Evolutionary conservation across 2,113 vertebrate species (phyloP).

Genomic region (Ursus arctos): DNA sequence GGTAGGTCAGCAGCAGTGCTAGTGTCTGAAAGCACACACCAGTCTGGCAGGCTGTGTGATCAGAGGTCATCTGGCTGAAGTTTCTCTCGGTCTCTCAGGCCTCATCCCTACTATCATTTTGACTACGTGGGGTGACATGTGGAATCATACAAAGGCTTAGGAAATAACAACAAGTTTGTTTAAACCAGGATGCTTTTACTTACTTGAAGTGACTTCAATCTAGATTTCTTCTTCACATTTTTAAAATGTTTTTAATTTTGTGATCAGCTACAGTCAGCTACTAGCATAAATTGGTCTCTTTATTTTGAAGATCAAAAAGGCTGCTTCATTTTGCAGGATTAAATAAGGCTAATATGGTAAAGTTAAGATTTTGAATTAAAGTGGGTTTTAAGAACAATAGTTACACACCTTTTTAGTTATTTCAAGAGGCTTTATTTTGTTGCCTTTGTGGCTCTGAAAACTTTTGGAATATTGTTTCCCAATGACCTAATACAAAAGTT

Average conservation of each 20-base stretch:
- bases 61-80: slow-evolving; percentile 71
- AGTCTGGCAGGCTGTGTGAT: slow-evolving; percentile 48
- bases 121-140: slow-evolving; percentile 77
- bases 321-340: slow-evolving; percentile 73
- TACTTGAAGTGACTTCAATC: slow-evolving; percentile 82
- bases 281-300: slow-evolving; percentile 71
- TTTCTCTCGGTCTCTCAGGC: slow-evolving; percentile 69
- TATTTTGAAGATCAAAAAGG: slow-evolving; percentile 57
- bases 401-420: slow-evolving; percentile 74
- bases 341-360: slow-evolving; percentile 52
- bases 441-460: slow-evolving; percentile 79
- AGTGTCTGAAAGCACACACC: slow-evolving; percentile 83
- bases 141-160: slow-evolving; percentile 86
- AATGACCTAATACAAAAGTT: slow-evolving; percentile 84
- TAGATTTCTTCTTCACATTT: slow-evolving; percentile 74
- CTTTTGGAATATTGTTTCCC: slow-evolving; percentile 81
- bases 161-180: slow-evolving; percentile 67
- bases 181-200: slow-evolving; percentile 81
- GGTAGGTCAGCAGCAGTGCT: slow-evolving; percentile 74
- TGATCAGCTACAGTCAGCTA: slow-evolving; percentile 71
- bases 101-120: slow-evolving; percentile 57
- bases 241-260: slow-evolving; percentile 70
- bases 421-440: slow-evolving; percentile 73
- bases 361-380: slow-evolving; percentile 66
- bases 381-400: slow-evolving; percentile 61